Evolutionary conservation across 2,888 invertebrate species (phyloP), one percentile per base, ranked within the genome.

Genomic region (Trissolcus brochymenae): DNA sequence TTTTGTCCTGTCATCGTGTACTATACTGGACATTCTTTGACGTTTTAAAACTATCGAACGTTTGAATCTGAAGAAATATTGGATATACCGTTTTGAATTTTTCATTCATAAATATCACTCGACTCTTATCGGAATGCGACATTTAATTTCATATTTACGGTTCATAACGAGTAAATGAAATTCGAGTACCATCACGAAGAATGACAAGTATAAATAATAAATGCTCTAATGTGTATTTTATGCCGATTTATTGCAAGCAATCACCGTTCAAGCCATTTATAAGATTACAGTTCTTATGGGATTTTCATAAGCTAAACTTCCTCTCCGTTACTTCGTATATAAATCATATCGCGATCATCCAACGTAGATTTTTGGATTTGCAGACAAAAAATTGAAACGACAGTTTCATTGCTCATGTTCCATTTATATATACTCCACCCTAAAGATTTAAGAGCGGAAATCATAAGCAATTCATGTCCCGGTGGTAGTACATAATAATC

Each of bases 361-460:
- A 55, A 35, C 17, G 17, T 21, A 55, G 35, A 55, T 55, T 46
- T 46, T n/a, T 46, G 46, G 46, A 46, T 46, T 46, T 46, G 16
- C 46, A 59, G 16, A 46, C 25, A 35, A 46, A 46, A 46, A 46
- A 46, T 46, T 16, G 16, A 46, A 46, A 46, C 16, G 46, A 62
- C 71, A 72, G 64, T 64, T 72, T 59, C 59, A 72, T 72, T 72
- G 65, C 65, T 72, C 59, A 17, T 46, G 49, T 40, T 35, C 35
- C 35, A 35, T 43, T 53, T 72, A 64, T 72, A 72, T 72, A 21
- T 29, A 56, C 16, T 59, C 59, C 59, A 72, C 51, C 57, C 35
- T 54, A 64, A 72, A 72, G 59, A 59, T 59, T 53, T 50, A 35
- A 64, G 46, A 40, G 57, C 56, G 53, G 46, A 50, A 41, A 16